phyloP scores from a whole-genome alignment of 2,888 invertebrate genomes.

The Crossocerus cetratus region DNA sequence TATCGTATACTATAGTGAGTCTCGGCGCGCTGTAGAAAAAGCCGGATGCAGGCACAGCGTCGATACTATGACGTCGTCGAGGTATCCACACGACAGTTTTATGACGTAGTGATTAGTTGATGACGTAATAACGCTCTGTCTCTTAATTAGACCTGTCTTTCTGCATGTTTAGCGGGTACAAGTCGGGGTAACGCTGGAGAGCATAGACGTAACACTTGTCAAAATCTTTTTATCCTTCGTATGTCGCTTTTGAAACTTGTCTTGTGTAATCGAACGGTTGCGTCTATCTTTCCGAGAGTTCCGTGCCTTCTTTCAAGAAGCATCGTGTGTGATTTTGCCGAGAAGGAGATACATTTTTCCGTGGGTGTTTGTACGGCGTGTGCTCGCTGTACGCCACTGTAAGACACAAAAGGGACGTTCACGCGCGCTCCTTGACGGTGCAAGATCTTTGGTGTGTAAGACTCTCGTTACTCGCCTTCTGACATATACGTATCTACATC shows the following conservation, averaged over 20 bases:
- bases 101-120: constrained; percentile 20
- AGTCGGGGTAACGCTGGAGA: constrained; percentile 9
- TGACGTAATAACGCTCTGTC: constrained; percentile 22
- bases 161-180: constrained; percentile 41
- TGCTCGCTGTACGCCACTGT: constrained; percentile 29
- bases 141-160: constrained; percentile 24
- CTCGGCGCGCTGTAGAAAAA: constrained; percentile 7
- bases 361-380: constrained; percentile 46
- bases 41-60: constrained; percentile 34
- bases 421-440: constrained; percentile 37
- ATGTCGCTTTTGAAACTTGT: no score
- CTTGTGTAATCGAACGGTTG: constrained; percentile 6
- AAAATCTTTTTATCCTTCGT: no score
- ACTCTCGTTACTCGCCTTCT: constrained; percentile 14
- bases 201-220: constrained; percentile 37
- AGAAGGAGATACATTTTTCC: constrained; percentile 7
- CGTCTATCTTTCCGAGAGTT: constrained; percentile 24
- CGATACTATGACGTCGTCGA: constrained; percentile 51
- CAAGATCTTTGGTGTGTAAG: constrained; percentile 26
- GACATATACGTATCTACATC: constrained; percentile 12
- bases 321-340: constrained; percentile 2
- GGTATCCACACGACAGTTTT: constrained; percentile 23
- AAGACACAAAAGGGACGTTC: constrained; percentile 54
- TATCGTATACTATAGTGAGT: no score
- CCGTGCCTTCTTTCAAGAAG: constrained; percentile 10